These are phyloP conservation scores for Lutraria lutraria DNA, from an alignment of 2,888 invertebrate genomes.

Conservation along the genomic window DNA sequence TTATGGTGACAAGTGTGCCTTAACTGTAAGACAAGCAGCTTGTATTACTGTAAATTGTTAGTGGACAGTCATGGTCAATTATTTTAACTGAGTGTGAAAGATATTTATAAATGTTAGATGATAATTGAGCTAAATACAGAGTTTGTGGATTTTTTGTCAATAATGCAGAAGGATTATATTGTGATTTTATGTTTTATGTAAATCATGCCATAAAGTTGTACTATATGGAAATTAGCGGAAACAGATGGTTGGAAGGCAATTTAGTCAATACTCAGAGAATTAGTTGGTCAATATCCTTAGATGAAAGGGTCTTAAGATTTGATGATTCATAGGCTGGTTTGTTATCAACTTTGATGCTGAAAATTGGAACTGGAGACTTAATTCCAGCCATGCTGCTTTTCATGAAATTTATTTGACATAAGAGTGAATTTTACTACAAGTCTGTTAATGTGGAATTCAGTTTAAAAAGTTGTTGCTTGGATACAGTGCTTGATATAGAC, in stretches of 20 bases:
- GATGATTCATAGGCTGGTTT: constrained; percentile 1
- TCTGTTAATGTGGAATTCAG: neutral
- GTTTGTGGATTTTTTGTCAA: neutral
- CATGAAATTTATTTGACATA: neutral
- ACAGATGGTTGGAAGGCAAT: neutral
- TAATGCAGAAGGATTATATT: neutral
- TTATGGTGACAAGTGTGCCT: neutral
- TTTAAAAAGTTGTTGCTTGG: neutral
- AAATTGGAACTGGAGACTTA: neutral
- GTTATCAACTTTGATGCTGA: neutral
- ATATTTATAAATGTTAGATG: neutral
- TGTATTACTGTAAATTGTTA: neutral
- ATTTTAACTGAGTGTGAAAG: neutral
- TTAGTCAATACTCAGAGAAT: neutral
- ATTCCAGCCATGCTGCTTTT: neutral
- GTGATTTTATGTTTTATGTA: neutral
- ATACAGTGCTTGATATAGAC: neutral
- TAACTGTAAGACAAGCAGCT: neutral
- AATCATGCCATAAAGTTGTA: neutral
- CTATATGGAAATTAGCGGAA: neutral
- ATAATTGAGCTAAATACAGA: neutral
- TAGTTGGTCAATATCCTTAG: constrained; percentile 3
- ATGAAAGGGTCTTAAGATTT: constrained; percentile 9
- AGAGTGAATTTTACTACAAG: neutral
- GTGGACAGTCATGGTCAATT: neutral